These are phyloP conservation scores for Crypturellus undulatus DNA, from an alignment of 2,113 vertebrate species.

Conservation along the genomic window DNA sequence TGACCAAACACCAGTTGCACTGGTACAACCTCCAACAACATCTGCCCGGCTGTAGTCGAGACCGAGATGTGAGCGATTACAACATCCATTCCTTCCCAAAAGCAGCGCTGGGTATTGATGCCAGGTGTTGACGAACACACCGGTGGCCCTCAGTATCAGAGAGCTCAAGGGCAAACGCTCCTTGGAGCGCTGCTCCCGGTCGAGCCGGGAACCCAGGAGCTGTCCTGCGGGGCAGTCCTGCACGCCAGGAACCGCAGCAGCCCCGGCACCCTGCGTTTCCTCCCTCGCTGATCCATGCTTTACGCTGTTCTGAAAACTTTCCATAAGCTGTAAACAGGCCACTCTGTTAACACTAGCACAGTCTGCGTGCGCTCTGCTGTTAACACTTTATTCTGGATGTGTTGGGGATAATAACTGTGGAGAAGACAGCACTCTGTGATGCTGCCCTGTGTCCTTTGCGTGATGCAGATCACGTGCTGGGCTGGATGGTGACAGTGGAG, in stretches of 20 bases:
- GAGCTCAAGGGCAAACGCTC: fast-evolving
- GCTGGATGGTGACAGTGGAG: background rate
- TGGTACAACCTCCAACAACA: background rate
- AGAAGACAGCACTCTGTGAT: background rate
- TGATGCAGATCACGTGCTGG: background rate
- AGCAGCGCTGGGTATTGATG: background rate
- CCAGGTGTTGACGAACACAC: too few species aligned
- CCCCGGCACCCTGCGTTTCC: too few species aligned
- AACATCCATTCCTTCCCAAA: background rate
- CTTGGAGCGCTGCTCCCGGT: background rate
- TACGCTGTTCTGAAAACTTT: fast-evolving
- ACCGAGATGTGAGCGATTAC: background rate
- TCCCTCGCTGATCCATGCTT: background rate
- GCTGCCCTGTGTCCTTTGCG: fast-evolving
- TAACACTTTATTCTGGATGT: background rate
- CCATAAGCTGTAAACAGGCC: fast-evolving
- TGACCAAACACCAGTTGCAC: too few species aligned
- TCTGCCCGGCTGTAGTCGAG: fast-evolving
- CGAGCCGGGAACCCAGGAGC: background rate
- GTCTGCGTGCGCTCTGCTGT: background rate
- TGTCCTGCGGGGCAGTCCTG: slow-evolving; percentile 1
- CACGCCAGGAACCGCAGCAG: background rate
- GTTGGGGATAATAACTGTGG: fast-evolving
- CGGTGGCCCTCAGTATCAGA: fast-evolving
- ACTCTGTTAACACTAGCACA: fast-evolving